Evolutionary conservation across 2,888 invertebrate genomes (phyloP), one percentile per base, ranked within the genome.

Genomic region (Drosophila greeni): DNA sequence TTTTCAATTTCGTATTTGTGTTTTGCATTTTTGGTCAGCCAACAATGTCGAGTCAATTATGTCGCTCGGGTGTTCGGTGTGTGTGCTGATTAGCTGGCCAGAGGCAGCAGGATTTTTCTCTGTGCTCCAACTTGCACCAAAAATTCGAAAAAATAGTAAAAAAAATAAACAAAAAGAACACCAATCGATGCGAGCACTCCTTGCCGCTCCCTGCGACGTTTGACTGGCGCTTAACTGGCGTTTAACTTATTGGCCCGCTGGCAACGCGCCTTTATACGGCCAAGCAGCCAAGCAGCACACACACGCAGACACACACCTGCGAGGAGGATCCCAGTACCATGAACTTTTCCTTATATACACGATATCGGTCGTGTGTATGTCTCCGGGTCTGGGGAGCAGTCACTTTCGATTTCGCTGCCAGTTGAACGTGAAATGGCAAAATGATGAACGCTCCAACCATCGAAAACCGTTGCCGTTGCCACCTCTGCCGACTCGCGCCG

Each of bases 361-460:
- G 5, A 47, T 47, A 31, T 47, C 45, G 45, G 45, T 31, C 45
- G 29, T 64, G 70, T 54, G 11, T 34, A 23, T 36, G 29, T 53
- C 55, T 53, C 72, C 67, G 70, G 71, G 64, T 80, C 85, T 80
- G 75, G 75, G 75, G 81, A 84, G 85, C 85, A 82, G 80, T 87
- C 86, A 86, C 87, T 86, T 86, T 86, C 86, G 86, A 85, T 86
- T 86, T 86, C 86, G 86, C 87, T 86, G 87, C 87, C 86, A 85
- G 87, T 84, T 86, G 84, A 86, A 85, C 86, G 80, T 84, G 86
- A 85, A 86, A 87, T 87, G 87, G 85, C 84, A 84, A 85, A 86
- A 84, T 85, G 86, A 86, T 86, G 86, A 84, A 86, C 86, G 86
- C 78, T 77, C 73, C 76, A 73, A 76, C 74, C 75, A 80, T 78